phyloP scores from a whole-genome alignment of 37 sponge, comb jelly and placozoan genomes.

The Halichondria panicea region DNA sequence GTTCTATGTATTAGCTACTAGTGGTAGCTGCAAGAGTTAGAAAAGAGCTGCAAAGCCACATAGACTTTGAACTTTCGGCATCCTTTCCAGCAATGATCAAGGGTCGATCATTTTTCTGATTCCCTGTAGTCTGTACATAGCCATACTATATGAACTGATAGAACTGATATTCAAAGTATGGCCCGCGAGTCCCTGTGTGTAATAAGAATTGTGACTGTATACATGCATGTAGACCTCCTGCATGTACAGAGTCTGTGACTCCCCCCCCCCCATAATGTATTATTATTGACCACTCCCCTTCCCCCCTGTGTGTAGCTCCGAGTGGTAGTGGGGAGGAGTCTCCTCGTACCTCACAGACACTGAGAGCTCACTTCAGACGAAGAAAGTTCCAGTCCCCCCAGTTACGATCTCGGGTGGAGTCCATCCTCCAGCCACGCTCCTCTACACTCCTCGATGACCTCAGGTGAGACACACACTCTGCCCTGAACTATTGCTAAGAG shows the following conservation, averaged over 20 bases:
- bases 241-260: not conserved
- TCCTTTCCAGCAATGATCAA: too few species aligned
- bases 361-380: constrained; percentile 42
- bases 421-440: constrained; percentile 56
- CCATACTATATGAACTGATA: too few species aligned
- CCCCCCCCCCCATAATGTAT: not conserved
- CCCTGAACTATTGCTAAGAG: not conserved
- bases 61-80: too few species aligned
- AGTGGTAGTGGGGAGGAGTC: constrained; percentile 22
- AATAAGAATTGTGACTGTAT: too few species aligned
- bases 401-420: constrained; percentile 45
- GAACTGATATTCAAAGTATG: too few species aligned
- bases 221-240: not conserved
- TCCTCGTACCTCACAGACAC: constrained; percentile 24
- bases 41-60: too few species aligned
- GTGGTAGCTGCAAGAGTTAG: too few species aligned
- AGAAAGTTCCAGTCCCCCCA: constrained; percentile 66
- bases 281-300: not conserved
- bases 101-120: too few species aligned
- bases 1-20: too few species aligned
- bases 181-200: too few species aligned
- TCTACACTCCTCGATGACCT: constrained; percentile 58
- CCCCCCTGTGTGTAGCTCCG: not conserved
- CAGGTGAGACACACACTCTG: constrained; percentile 13
- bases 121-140: too few species aligned